These are phyloP conservation scores for Omphaloscelis lunosa DNA, from an alignment of 2,888 invertebrate genomes.

Conservation along the genomic window DNA sequence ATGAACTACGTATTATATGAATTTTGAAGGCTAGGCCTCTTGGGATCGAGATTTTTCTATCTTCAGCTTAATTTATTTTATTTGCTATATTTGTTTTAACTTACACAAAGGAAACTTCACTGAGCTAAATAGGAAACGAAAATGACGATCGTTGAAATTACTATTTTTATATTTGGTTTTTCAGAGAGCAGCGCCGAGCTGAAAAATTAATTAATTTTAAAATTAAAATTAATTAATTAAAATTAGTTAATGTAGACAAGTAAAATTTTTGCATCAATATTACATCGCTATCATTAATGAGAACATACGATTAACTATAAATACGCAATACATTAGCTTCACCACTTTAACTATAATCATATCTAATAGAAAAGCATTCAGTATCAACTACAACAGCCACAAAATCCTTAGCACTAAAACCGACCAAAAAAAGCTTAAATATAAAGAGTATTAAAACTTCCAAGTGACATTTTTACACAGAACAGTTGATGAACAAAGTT, in stretches of 20 bases:
- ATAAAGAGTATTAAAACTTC: conserved; percentile 68
- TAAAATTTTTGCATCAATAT: conserved; percentile 7
- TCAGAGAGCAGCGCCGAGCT: neutral
- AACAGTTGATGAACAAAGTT: conserved; percentile 77
- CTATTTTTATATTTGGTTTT: neutral
- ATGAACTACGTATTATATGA: conserved; percentile 52
- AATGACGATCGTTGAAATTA: neutral
- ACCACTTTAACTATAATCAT: conserved; percentile 45
- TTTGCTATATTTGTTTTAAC: neutral
- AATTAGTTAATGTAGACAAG: neutral
- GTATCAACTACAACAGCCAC: conserved; percentile 55
- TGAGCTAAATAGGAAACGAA: neutral
- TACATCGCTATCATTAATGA: conserved; percentile 19
- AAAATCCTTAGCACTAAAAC: conserved; percentile 52
- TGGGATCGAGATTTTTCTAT: conserved; percentile 8
- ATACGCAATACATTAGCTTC: conserved; percentile 18
- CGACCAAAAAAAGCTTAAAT: conserved; percentile 57
- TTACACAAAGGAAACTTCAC: conserved; percentile 5
- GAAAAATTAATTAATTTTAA: too few relatives aligned
- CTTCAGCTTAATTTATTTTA: conserved; percentile 2
- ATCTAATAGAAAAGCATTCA: conserved; percentile 59
- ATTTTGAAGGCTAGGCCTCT: conserved; percentile 33
- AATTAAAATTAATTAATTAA: too few relatives aligned
- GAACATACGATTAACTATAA: conserved; percentile 19
- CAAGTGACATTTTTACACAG: conserved; percentile 71